Conservation (phyloP, 2,888 invertebrate species). For the Drosophila rellima region DNA sequence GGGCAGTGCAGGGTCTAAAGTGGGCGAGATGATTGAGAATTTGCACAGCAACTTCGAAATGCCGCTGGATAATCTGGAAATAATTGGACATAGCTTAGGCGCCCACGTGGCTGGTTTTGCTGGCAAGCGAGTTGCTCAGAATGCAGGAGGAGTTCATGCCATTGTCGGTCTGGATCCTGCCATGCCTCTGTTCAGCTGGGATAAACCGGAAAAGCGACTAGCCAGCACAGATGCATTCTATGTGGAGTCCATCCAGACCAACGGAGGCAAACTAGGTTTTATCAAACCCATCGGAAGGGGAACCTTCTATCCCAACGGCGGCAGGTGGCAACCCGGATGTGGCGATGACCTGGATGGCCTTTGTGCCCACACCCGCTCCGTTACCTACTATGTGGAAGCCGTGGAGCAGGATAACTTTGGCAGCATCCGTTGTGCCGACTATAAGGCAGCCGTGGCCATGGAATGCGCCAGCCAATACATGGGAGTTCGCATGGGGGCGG, state of each 20-base stretch:
- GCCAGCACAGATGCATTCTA: slow-evolving; percentile 75
- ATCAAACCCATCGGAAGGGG: slow-evolving; percentile 83
- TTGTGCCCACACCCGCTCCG: slow-evolving; percentile 86
- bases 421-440: slow-evolving; percentile 70
- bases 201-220: slow-evolving; percentile 68
- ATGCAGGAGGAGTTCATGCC: neutral
- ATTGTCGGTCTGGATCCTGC: slow-evolving; percentile 80
- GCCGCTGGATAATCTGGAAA: slow-evolving; percentile 8
- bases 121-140: slow-evolving; percentile 11
- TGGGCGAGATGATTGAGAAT: slow-evolving; percentile 75
- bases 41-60: slow-evolving; percentile 83
- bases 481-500: slow-evolving; percentile 72
- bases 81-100: slow-evolving; percentile 88
- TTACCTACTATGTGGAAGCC: slow-evolving; percentile 85
- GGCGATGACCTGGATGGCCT: slow-evolving; percentile 81
- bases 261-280: slow-evolving; percentile 78
- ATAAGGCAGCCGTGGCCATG: slow-evolving; percentile 62
- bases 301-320: slow-evolving; percentile 87
- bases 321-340: slow-evolving; percentile 87
- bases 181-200: slow-evolving; percentile 71
- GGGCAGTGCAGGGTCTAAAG: slow-evolving; percentile 65
- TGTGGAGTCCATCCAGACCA: slow-evolving; percentile 83
- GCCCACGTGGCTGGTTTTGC: slow-evolving; percentile 86
- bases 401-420: slow-evolving; percentile 77
- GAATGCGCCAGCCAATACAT: slow-evolving; percentile 64